Evolutionary conservation across 2,888 invertebrate genomes (phyloP).

Genomic region (Mechanitis messenoides): DNA sequence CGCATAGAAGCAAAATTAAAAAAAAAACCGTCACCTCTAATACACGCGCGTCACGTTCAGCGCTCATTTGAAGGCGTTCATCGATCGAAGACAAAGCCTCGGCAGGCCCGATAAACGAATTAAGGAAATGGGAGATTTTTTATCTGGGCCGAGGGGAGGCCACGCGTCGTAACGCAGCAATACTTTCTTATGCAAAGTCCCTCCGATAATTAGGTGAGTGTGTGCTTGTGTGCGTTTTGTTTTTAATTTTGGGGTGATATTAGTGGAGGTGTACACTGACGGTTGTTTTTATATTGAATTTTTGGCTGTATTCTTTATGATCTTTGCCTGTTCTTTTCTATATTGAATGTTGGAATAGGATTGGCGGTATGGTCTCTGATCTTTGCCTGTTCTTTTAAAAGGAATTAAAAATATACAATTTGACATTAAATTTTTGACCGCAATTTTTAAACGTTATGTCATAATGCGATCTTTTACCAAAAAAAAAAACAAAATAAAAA

Average conservation of each 20-base stretch:
- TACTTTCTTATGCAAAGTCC: constrained; percentile 76
- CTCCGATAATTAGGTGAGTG: constrained; percentile 72
- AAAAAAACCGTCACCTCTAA: constrained; percentile 56
- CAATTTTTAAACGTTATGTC: no score
- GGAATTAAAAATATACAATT: no score
- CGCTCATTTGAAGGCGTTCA: constrained; percentile 73
- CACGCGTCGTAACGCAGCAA: constrained; percentile 76
- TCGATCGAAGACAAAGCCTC: constrained; percentile 76
- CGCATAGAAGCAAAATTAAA: constrained; percentile 14
- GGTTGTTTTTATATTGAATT: not conserved
- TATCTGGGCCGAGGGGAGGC: constrained; percentile 64
- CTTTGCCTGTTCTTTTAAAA: no score
- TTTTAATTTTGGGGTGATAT: constrained; percentile 59
- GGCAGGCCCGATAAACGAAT: constrained; percentile 75
- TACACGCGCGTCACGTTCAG: constrained; percentile 71
- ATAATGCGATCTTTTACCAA: no score
- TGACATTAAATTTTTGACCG: no score
- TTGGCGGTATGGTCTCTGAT: no score
- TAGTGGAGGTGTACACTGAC: constrained; percentile 20
- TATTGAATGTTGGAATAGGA: no score
- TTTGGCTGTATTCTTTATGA: no score
- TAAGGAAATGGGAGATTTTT: constrained; percentile 78
- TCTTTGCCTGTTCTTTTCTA: no score
- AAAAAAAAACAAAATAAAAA: no score
- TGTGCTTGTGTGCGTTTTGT: constrained; percentile 55